phyloP scores from a whole-genome alignment of 2,888 invertebrate species.

The Glaucopsyche alexis region DNA sequence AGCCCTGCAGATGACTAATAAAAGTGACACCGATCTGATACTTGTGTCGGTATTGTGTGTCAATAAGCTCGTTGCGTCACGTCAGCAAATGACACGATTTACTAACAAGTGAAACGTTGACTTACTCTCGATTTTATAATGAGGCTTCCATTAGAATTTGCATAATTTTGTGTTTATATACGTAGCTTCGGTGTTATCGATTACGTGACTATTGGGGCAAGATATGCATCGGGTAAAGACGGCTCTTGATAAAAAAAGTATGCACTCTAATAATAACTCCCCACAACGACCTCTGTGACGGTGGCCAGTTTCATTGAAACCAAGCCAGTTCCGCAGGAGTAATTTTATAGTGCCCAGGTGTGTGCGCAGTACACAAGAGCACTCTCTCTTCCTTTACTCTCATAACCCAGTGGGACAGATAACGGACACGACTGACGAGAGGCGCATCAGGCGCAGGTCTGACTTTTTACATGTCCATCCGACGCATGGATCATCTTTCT shows the following conservation, averaged over 20 bases:
- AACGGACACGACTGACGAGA: too few relatives aligned
- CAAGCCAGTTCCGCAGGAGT: too few relatives aligned
- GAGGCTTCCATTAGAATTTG: constrained; percentile 14
- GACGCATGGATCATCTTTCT: too few relatives aligned
- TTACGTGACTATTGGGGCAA: neutral
- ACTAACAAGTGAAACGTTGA: constrained; percentile 28
- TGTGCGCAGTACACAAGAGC: too few relatives aligned
- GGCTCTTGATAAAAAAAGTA: neutral
- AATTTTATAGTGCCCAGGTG: too few relatives aligned
- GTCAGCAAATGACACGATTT: constrained; percentile 30
- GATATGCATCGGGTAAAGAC: neutral
- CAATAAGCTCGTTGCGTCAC: constrained; percentile 38
- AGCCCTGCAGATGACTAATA: constrained; percentile 31
- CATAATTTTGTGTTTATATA: neutral
- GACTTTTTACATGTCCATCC: too few relatives aligned
- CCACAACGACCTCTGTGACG: too few relatives aligned
- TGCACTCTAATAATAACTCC: too few relatives aligned
- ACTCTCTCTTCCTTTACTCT: too few relatives aligned
- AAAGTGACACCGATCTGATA: constrained; percentile 39
- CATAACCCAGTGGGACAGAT: too few relatives aligned
- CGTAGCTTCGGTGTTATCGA: neutral
- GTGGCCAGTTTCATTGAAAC: too few relatives aligned
- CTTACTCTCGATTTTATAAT: constrained; percentile 18
- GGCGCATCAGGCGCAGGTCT: too few relatives aligned
- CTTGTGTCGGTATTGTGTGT: constrained; percentile 37